phyloP scores from a whole-genome alignment of 2,888 invertebrate genomes.

The Brassicogethes aeneus region DNA sequence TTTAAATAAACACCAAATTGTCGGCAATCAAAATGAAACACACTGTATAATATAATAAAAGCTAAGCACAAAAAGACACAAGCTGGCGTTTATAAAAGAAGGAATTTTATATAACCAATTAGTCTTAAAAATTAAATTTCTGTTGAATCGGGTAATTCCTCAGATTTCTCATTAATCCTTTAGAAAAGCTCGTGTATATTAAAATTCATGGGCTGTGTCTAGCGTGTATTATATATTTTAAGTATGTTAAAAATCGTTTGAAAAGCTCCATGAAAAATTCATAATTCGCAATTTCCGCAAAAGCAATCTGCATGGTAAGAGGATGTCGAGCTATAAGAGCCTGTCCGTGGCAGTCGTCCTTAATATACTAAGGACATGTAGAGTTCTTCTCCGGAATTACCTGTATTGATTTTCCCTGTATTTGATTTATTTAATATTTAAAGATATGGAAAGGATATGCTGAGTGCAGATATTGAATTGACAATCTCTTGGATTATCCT shows the following conservation, averaged over 20 bases:
- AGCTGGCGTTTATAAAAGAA: too few relatives aligned
- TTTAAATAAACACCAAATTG: too few relatives aligned
- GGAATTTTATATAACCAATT: too few relatives aligned
- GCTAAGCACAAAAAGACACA: too few relatives aligned
- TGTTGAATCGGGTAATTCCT: too few relatives aligned
- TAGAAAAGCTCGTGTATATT: too few relatives aligned
- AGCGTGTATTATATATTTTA: slow-evolving; percentile 5
- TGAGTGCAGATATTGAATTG: neutral
- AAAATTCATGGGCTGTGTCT: neutral
- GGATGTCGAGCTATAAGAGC: slow-evolving; percentile 14
- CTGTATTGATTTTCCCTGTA: slow-evolving; percentile 10
- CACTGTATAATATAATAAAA: too few relatives aligned
- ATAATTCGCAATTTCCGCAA: slow-evolving; percentile 22
- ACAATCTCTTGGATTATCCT: too few relatives aligned
- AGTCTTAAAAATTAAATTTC: too few relatives aligned
- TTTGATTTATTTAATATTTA: neutral
- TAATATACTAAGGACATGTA: slow-evolving; percentile 5
- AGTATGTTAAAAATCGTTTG: slow-evolving; percentile 20
- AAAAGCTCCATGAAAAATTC: slow-evolving; percentile 24
- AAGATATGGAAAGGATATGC: neutral
- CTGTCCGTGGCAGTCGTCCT: slow-evolving; percentile 12
- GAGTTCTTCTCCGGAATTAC: slow-evolving; percentile 8
- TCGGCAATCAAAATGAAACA: too few relatives aligned
- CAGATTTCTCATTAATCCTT: too few relatives aligned
- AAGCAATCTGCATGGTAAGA: slow-evolving; percentile 22